These are phyloP conservation scores for Nanorana parkeri DNA, from an alignment of 2,113 vertebrate genomes.

Conservation along the genomic window DNA sequence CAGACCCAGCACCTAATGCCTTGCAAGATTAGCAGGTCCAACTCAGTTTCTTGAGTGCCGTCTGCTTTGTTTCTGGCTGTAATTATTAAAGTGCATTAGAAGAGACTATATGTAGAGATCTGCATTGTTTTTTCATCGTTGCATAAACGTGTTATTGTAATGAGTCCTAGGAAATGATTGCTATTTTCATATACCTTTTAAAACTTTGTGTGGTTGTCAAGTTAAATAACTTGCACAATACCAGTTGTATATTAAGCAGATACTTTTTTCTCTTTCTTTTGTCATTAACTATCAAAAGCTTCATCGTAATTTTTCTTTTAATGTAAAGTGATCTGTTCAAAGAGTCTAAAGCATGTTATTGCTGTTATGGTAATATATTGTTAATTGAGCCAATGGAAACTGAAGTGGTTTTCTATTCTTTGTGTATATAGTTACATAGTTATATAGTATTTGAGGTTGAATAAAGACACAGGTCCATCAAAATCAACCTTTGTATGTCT, in stretches of 20 bases:
- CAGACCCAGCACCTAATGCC: background rate
- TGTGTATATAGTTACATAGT: too few relatives aligned
- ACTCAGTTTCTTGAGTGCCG: background rate
- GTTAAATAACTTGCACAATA: background rate
- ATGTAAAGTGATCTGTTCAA: too few relatives aligned
- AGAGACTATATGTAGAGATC: background rate
- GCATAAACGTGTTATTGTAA: background rate
- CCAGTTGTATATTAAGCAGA: background rate
- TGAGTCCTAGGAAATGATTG: conserved; percentile 12
- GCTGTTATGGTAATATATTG: too few relatives aligned
- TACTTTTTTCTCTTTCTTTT: background rate
- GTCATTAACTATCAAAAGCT: background rate
- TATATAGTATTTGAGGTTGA: too few relatives aligned
- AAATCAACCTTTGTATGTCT: too few relatives aligned
- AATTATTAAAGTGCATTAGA: background rate
- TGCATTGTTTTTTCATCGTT: conserved; percentile 18
- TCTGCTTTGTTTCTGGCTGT: background rate
- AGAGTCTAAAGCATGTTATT: too few relatives aligned
- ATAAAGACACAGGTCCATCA: too few relatives aligned
- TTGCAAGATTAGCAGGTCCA: background rate
- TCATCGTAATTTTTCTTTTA: background rate
- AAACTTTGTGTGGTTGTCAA: conserved; percentile 32
- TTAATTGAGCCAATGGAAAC: too few relatives aligned
- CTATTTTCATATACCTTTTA: conserved; percentile 16
- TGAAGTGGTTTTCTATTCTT: too few relatives aligned